Evolutionary conservation across 1,140 invertebrate genomes (phyloP), one percentile per base, ranked within the genome.

Genomic region (Zelostemma sp.): DNA sequence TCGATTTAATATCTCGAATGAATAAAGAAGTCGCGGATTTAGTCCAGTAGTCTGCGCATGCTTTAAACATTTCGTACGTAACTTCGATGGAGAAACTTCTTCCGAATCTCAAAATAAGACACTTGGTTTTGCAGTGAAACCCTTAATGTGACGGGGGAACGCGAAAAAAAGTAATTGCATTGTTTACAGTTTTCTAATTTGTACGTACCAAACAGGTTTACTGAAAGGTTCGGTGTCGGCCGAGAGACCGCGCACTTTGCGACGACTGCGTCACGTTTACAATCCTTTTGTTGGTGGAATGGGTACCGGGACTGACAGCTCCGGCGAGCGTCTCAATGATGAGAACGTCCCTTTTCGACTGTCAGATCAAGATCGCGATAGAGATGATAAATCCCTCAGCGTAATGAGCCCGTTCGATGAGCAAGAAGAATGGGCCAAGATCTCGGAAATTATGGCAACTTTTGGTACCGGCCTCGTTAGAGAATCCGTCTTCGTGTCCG

Each of bases 341-440:
- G 85, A 74, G 69, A 80, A 77, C 17, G 46, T 68, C 41, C 74
- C 74, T 59, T 77, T 78, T 64, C 59, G 67, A 35, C 18, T 81
- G 70, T 66, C 65, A 17, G 73, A 78, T 14, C 73, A 74, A 12
- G 80, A 82, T 45, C 76, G 81, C 4, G 68, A 82, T 75, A 72
- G 78, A 68, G 81, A 85, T 76, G 88, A 89, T 56, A 91, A 91
- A 74, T 89, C 88, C 3, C 85, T 92, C 48, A 92, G 91, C 11
- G 90, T 93, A 50, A 89, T 96, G 64, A 95, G 93, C 76, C 93
- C 94, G 0, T 95, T 97, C 81, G 95, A 97, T 86, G 94, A 97
- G 77, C 90, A 90, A 80, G 95, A 97, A 85, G 95, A 97, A 83
- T 97, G 95, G 93, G 93, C 94, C 0, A 96, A 96, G 84, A 97